A percentile compares a stretch with the other conserved stretches of the same genome.
Evolutionary conservation across 1,140 invertebrate genomes (phyloP).

Genomic region (Drosophila micromelanica): DNA sequence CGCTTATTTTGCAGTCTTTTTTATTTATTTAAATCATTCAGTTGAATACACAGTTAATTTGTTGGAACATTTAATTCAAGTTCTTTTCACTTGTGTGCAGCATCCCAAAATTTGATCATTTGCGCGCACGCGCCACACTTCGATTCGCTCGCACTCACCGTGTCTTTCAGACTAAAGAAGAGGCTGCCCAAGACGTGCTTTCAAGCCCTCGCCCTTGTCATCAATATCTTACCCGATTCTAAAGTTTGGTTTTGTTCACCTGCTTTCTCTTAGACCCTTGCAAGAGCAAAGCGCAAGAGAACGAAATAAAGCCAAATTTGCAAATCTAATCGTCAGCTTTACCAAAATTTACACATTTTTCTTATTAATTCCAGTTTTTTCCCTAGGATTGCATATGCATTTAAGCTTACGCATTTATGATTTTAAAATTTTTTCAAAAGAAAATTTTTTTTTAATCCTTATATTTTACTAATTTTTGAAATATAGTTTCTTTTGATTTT

Average conservation of each 20-base stretch:
- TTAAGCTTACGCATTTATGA: too few relatives aligned
- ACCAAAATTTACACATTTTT: too few relatives aligned
- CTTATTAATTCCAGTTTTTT: too few relatives aligned
- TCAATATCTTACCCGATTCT: conserved; percentile 36
- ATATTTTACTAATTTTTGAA: too few relatives aligned
- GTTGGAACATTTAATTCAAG: neutral
- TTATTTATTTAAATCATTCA: too few relatives aligned
- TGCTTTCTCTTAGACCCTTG: conserved; percentile 27
- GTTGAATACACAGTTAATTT: neutral
- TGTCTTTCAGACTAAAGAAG: conserved; percentile 62
- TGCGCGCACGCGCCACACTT: conserved; percentile 22
- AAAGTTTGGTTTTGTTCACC: neutral
- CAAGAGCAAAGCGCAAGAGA: conserved; percentile 3
- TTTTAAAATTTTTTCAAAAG: too few relatives aligned
- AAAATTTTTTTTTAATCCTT: too few relatives aligned
- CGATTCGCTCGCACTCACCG: conserved; percentile 36
- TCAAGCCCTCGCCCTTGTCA: neutral
- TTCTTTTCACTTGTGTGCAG: conserved; percentile 7
- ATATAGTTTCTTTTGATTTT: too few relatives aligned
- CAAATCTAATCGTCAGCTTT: too few relatives aligned
- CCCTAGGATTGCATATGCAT: too few relatives aligned
- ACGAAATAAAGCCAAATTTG: neutral
- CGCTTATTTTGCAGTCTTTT: neutral
- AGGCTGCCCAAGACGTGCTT: conserved; percentile 12
- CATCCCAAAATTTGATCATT: neutral